Base-by-base conservation (phyloP, 2,113 vertebrate genomes). In the Pogona vitticeps region DNA sequence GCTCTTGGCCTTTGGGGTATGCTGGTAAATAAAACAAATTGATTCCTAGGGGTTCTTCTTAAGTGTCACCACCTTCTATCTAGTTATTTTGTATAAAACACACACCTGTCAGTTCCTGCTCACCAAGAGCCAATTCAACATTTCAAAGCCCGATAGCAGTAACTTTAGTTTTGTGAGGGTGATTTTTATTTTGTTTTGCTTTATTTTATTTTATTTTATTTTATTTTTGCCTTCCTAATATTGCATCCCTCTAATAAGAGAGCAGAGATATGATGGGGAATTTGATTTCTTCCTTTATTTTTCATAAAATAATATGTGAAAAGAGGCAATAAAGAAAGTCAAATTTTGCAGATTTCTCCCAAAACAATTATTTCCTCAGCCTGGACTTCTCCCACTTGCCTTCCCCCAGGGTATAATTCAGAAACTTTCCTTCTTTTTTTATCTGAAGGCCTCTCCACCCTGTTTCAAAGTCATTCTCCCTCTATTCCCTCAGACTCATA, bases 1-100 rank as follows among this genome's bases (percentile, higher is more conserved):
- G n/a, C n/a, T 71, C 33, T 59, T 88, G 20, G 76, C 70, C 28
- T 80, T 84, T 52, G 82, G 87, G 81, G 8, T 78, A 88, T 91
- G 4, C 70, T 86, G 91, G 68, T 28, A 90, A 90, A 89, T 91
- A 94, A 91, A 93, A 85, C 40, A 68, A 91, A 76, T 58, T 82
- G 86, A 90, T 90, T 93, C 58, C 84, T 89, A 77, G 15, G 71
- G 1, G 20, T 85, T 90, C 36, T 91, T 40, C 88, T 75, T 86
- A 75, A 91, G 20, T 17, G 42, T 36, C 70, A 20, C 83, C 0
- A 83, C 56, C 78, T 72, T 63, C 58, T 83, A 31, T 58, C 67
- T 84, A 91, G 58, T 40, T 87, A 84, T 56, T 26, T 79, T 40
- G 56, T 33, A 72, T 76, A 89, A 88, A 89, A 87, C 42, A 67